Base-by-base conservation (phyloP, 2,888 invertebrate species). In the Dusona sp. region DNA sequence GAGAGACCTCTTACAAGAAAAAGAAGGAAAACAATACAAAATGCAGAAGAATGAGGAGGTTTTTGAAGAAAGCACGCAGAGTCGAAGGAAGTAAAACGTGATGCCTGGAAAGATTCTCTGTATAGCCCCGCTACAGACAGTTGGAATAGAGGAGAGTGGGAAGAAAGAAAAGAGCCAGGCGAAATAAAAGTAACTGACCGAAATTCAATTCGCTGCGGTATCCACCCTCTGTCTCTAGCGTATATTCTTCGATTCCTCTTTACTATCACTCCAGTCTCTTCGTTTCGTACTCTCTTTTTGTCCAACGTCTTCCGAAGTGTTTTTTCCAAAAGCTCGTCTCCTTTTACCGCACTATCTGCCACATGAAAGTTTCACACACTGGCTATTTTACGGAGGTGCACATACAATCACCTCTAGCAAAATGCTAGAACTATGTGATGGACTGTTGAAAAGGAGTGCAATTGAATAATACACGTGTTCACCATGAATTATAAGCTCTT, bases 131-230 rank as follows among this genome's bases (percentile, higher is more conserved):
- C 79, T 73, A 65, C 70, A 78, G 84, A 64, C 80, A 73, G 74
- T 77, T 80, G 64, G 61, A 51, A 72, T 75, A 84, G 77, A 48
- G 72, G 48, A 79, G 73, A 82, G 81, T 75, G 75, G 70, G 75
- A 83, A 75, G 48, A 84, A 67, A 74, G 75, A 86, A 88, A 87
- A 87, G 87, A 86, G 57, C 57, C 86, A 81, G 29, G 57, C 75
- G 83, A 84, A 87, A 90, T 89, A 90, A 88, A 88, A 88, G 88
- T 77, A 88, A 89, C 89, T 88, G 86, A 89, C 87, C 89, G 88
- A 90, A 90, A 90, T 90, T 90, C 89, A 90, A 90, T 88, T 88
- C 89, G 64, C 78, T 84, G 84, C 86, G 84, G 83, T 88, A 88
- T 84, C 84, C 80, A 87, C 81, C 82, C 79, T 83, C 64, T 61